phyloP scores from a whole-genome alignment of 2,797 vertebrate species.

The Calcarius lapponicus region DNA sequence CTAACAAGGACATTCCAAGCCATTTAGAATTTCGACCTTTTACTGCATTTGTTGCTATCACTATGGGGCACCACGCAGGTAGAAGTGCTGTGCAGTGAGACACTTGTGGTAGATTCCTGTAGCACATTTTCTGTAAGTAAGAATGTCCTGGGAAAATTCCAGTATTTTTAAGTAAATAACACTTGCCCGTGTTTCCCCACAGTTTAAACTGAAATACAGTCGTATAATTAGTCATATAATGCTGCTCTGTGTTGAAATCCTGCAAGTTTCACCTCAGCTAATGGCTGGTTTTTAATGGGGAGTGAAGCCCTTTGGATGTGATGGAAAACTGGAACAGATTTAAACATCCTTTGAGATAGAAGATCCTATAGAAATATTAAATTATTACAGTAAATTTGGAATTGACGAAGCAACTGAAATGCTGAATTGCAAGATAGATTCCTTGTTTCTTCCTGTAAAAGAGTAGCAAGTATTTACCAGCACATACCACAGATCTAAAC shows the following conservation, averaged over 20 bases:
- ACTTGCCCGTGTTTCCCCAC: not conserved
- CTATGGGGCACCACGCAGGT: not conserved
- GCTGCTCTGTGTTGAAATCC: not conserved
- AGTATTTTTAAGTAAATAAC: not conserved
- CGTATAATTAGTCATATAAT: not conserved
- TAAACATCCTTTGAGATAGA: not conserved
- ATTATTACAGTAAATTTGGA: not conserved
- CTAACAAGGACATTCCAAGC: not conserved
- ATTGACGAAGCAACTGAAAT: not conserved
- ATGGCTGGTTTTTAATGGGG: not conserved
- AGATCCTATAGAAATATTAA: not conserved
- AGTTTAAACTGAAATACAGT: not conserved
- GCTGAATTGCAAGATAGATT: not conserved
- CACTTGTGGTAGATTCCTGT: not conserved
- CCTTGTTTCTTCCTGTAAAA: not conserved
- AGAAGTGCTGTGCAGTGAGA: not conserved
- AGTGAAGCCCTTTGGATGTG: not conserved
- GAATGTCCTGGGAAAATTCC: not conserved
- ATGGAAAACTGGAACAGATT: not conserved
- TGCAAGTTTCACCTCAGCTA: not conserved
- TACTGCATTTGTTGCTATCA: not conserved
- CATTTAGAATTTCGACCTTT: not conserved
- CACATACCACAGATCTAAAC: not conserved
- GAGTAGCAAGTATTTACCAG: not conserved
- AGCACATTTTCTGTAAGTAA: not conserved